Conservation (phyloP, 2,888 invertebrate species). For the Andrena marginata region DNA sequence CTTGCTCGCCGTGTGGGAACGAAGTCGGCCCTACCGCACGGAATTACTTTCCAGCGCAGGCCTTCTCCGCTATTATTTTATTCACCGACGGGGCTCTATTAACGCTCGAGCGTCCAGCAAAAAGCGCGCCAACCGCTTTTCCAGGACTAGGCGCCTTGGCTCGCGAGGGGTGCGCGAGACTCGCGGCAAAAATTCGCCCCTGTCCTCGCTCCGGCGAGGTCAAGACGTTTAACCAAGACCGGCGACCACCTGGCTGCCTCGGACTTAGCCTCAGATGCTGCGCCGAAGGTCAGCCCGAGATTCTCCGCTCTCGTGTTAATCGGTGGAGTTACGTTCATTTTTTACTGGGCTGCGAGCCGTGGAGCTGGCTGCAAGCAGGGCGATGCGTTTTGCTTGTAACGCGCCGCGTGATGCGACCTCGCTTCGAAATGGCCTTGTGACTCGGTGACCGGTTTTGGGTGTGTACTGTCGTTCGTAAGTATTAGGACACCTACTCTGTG, state of each 20-base stretch:
- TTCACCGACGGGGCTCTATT: slow-evolving; percentile 19
- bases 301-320: neutral
- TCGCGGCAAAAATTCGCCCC: slow-evolving; percentile 15
- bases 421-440: neutral
- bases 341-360: neutral
- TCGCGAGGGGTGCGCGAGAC: neutral
- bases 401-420: neutral
- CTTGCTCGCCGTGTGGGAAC: slow-evolving; percentile 24
- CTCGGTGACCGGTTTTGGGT: neutral
- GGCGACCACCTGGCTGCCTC: neutral
- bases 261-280: slow-evolving; percentile 2
- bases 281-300: neutral
- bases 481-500: neutral
- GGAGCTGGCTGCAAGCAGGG: neutral
- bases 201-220: slow-evolving; percentile 3
- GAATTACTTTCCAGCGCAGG: neutral
- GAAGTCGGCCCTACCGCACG: neutral
- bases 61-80: slow-evolving; percentile 22
- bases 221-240: slow-evolving; percentile 10
- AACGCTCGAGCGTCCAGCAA: slow-evolving; percentile 29
- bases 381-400: slow-evolving; percentile 3
- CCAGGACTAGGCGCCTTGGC: neutral
- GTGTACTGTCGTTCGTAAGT: neutral
- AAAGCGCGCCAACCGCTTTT: slow-evolving; percentile 20
- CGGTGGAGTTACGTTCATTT: neutral